Base-by-base conservation (phyloP, 2,797 vertebrate species). In the Potorous gilbertii region DNA sequence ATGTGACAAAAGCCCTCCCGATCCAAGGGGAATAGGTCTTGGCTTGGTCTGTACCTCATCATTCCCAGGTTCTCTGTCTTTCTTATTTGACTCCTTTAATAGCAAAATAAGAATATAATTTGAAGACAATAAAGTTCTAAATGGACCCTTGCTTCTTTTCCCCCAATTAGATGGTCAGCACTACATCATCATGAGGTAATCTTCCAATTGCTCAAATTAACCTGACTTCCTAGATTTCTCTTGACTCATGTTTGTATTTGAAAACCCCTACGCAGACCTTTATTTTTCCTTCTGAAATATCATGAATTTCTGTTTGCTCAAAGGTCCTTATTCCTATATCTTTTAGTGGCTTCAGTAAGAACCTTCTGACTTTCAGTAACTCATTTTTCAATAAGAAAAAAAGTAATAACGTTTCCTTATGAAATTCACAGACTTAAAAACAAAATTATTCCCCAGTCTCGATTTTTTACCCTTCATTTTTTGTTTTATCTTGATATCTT, bases 401-500 rank as follows among this genome's bases (percentile, higher is more conserved):
- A 74, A 74, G 16, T 74, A 16, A 40, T 5, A 74, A 16, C 18
- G 40, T 74, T 74, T n/a, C 62, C 34, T 74, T 18, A 74, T 40
- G 62, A 74, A 74, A 74, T 74, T n/a, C 5, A 66, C 31, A 90
- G 89, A 34, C 31, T 62, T 34, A 62, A 62, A 62, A 46, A 87
- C n/a, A 89, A 52, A 11, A 24, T 81, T 8, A 52, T 40, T 55
- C 92, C 90, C 1, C 1, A 54, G 54, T 24, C 90, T 95, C 1
- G 28, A 3, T 90, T 52, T 90, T 74, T 90, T n/a, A 55, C 59
- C 74, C 27, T 90, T 81, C 59, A 66, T 93, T 56, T 95, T 92
- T 91, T 0, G 29, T 94, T 92, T 96, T 96, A 90, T 91, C 93
- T 0, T 40, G 14, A 74, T 40, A 74, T 74, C 66, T 74, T 74